Percentiles rank a stretch among this genome's conserved stretches.
phyloP scores from a whole-genome alignment of 2,888 invertebrate genomes.

The Platynereis dumerilii region DNA sequence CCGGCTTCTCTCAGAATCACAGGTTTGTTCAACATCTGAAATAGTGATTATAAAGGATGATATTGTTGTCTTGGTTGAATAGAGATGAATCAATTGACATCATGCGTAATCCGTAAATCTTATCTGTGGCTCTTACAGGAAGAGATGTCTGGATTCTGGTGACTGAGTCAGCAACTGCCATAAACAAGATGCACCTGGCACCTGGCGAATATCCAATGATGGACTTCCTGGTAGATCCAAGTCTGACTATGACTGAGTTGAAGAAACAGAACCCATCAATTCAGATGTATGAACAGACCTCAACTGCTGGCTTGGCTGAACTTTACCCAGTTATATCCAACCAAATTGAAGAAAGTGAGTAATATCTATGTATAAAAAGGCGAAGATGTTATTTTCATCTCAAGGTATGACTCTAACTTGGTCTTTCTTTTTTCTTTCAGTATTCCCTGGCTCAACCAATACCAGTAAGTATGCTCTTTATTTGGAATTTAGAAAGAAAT shows the following conservation, averaged over 20 bases:
- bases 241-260: neutral
- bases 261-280: neutral
- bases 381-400: no score
- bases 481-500: no score
- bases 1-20: neutral
- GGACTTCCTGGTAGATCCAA: neutral
- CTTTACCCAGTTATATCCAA: slow-evolving; percentile 17
- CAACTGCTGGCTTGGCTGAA: slow-evolving; percentile 7
- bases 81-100: no score
- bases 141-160: neutral
- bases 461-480: no score
- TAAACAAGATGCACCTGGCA: neutral
- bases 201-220: neutral
- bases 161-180: neutral
- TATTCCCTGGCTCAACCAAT: no score
- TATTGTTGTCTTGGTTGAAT: no score
- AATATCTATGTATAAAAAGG: no score
- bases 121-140: neutral
- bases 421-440: no score
- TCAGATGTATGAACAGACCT: neutral
- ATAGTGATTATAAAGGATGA: no score
- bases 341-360: slow-evolving; percentile 20
- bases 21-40: neutral
- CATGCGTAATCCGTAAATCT: neutral
- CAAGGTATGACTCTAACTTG: no score